Evolutionary conservation across 2,113 vertebrate genomes (phyloP).

Genomic region (Anolis carolinensis): DNA sequence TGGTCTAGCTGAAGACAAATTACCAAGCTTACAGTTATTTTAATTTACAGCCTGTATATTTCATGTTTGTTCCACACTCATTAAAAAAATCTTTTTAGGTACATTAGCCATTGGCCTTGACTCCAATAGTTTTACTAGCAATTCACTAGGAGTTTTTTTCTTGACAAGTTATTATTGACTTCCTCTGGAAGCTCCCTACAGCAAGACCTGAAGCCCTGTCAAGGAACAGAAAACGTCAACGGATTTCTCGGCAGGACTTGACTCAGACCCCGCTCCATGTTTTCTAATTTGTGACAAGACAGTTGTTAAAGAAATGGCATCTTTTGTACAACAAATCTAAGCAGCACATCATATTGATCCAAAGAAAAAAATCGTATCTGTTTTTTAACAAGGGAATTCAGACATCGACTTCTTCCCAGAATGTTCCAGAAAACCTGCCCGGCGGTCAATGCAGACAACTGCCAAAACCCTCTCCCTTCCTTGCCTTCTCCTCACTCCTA

Average conservation of each 20-base stretch:
- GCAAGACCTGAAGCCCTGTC: constrained; percentile 63
- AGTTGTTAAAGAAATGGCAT: constrained; percentile 47
- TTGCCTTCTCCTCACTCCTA: background rate
- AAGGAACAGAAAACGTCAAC: constrained; percentile 56
- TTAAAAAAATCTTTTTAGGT: constrained; percentile 44
- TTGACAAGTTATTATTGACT: constrained; percentile 65
- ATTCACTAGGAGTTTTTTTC: constrained; percentile 44
- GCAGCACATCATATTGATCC: rapidly evolving
- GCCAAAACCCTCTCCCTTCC: background rate
- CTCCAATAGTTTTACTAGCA: constrained; percentile 49
- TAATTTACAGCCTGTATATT: constrained; percentile 53
- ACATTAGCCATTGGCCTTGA: constrained; percentile 55
- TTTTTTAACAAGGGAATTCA: constrained; percentile 1
- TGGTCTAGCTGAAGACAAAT: constrained; percentile 47
- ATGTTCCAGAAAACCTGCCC: background rate
- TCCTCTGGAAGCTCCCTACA: constrained; percentile 55
- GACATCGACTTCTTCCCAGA: background rate
- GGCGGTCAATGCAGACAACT: background rate
- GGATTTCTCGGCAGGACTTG: constrained; percentile 47
- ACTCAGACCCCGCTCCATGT: background rate
- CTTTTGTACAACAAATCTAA: constrained; percentile 1
- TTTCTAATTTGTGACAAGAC: constrained; percentile 28
- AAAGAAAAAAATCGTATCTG: constrained; percentile 16
- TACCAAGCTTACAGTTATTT: constrained; percentile 51
- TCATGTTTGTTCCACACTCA: constrained; percentile 49